Evolutionary conservation across 2,113 vertebrate species (phyloP).

Genomic region (Girardinichthys multiradiatus): DNA sequence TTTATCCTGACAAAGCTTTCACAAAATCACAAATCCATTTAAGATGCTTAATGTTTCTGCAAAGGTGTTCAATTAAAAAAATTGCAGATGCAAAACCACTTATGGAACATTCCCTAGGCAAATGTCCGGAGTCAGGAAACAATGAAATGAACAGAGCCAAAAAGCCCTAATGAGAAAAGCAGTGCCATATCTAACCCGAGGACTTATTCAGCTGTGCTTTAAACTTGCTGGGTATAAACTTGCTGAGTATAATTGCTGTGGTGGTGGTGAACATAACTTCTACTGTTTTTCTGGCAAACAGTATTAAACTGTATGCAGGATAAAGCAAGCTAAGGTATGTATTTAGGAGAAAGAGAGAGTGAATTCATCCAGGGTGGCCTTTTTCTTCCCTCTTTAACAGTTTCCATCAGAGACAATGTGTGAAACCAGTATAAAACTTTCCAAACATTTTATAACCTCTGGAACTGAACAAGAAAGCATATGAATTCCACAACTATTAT

Average conservation of each 20-base stretch:
- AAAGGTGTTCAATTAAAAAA: constrained; percentile 18
- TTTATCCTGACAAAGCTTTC: not conserved
- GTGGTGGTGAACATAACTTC: constrained; percentile 40
- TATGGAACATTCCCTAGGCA: constrained; percentile 39
- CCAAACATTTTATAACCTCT: constrained; percentile 54
- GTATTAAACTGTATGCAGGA: constrained; percentile 9
- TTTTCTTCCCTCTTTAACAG: not conserved
- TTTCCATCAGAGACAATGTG: constrained; percentile 58
- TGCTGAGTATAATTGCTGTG: constrained; percentile 29
- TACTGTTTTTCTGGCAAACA: constrained; percentile 38
- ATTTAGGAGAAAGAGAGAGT: constrained; percentile 13
- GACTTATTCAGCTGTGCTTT: constrained; percentile 41
- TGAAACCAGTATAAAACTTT: constrained; percentile 53
- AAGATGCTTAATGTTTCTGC: constrained; percentile 21
- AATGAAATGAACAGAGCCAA: constrained; percentile 52
- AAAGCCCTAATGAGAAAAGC: constrained; percentile 58
- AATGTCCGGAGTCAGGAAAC: constrained; percentile 53
- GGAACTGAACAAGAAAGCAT: constrained; percentile 40
- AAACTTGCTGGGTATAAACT: constrained; percentile 49
- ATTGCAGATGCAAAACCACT: constrained; percentile 27
- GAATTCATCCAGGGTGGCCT: constrained; percentile 55
- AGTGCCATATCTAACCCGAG: constrained; percentile 33
- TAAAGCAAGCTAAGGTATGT: constrained; percentile 25
- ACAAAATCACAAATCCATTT: constrained; percentile 6
- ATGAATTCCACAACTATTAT: constrained; percentile 54